A percentile compares a stretch with the other conserved stretches of the same genome.
These are phyloP conservation scores for Protonemura montana DNA, from an alignment of 2,888 invertebrate genomes.

Conservation along the genomic window DNA sequence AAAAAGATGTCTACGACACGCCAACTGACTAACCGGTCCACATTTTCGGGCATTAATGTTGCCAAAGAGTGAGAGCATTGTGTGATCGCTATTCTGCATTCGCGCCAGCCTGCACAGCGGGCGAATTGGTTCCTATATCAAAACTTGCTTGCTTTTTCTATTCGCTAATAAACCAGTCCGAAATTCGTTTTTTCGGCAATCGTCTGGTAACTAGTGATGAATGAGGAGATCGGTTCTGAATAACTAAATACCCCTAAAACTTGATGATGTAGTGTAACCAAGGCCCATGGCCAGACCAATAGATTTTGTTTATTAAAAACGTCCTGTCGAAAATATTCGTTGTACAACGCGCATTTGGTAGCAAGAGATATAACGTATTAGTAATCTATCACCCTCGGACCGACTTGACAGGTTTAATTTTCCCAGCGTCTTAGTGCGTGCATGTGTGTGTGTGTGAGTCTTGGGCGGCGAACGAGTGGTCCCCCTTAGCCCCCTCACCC, in stretches of 20 bases:
- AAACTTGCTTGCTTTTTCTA: background rate
- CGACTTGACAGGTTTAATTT: background rate
- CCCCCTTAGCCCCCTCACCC: background rate
- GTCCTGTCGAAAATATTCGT: background rate
- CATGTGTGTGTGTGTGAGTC: background rate
- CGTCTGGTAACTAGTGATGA: constrained; percentile 36
- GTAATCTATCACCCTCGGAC: constrained; percentile 9
- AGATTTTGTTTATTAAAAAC: constrained; percentile 3
- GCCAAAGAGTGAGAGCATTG: background rate
- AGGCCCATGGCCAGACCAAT: constrained; percentile 33
- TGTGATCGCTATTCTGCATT: background rate
- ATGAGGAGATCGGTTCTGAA: constrained; percentile 12
- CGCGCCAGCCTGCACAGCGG: background rate
- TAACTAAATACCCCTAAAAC: constrained; percentile 33
- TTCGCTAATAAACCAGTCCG: constrained; percentile 20
- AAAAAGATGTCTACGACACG: constrained; percentile 29
- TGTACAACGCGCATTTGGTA: background rate
- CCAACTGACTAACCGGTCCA: constrained; percentile 18
- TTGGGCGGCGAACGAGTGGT: background rate
- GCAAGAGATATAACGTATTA: background rate
- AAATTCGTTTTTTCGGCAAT: constrained; percentile 33
- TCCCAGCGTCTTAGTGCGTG: background rate
- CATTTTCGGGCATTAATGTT: background rate
- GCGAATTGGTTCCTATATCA: background rate
- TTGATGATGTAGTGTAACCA: constrained; percentile 34